phyloP scores from a whole-genome alignment of 2,888 invertebrate species.

The Eupithecia insigniata region DNA sequence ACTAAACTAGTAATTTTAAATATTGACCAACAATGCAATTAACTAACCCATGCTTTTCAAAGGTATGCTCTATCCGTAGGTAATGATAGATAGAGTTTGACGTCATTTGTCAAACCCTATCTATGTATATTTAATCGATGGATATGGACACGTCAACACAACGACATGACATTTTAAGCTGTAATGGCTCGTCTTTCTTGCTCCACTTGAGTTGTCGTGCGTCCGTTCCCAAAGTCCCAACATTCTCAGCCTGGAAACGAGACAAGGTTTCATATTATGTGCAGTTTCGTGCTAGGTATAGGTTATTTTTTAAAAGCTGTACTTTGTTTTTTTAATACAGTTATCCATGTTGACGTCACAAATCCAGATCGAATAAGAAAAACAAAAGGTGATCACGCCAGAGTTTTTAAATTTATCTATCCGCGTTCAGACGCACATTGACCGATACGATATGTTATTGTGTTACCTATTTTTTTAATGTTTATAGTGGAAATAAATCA shows the following conservation, averaged over 20 bases:
- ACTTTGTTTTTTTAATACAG: too few relatives aligned
- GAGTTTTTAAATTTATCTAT: too few relatives aligned
- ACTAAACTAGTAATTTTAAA: neutral
- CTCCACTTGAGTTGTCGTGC: neutral
- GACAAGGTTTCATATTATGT: neutral
- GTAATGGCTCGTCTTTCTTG: neutral
- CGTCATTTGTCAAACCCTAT: conserved; percentile 11
- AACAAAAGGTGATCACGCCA: too few relatives aligned
- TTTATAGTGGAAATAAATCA: too few relatives aligned
- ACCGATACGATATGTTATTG: too few relatives aligned
- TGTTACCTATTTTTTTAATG: too few relatives aligned
- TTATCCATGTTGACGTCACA: too few relatives aligned
- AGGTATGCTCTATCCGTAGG: neutral
- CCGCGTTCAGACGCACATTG: too few relatives aligned
- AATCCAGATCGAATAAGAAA: too few relatives aligned
- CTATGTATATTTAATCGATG: conserved; percentile 8
- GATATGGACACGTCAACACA: neutral
- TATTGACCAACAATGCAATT: neutral
- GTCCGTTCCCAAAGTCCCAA: neutral
- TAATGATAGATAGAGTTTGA: too few relatives aligned
- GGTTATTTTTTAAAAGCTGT: too few relatives aligned
- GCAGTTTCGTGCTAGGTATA: neutral
- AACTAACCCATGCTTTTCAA: conserved; percentile 5
- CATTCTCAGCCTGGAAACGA: neutral
- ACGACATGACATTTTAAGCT: neutral